Evolutionary conservation across 2,888 invertebrate genomes (phyloP).

Genomic region (Ophonus ardosiacus): DNA sequence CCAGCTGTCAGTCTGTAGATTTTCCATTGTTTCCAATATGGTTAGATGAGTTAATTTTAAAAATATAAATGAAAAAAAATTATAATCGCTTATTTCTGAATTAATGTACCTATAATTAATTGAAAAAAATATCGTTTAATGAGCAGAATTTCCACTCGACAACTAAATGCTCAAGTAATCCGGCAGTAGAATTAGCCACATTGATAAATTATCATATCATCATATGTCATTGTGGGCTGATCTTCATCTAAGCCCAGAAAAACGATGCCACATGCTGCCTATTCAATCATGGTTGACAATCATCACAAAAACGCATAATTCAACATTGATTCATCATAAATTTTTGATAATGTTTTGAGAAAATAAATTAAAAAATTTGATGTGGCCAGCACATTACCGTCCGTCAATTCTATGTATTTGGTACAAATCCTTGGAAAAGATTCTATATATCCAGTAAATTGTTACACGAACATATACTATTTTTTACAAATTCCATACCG

Average conservation of each 20-base stretch:
- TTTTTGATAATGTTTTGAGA: background rate
- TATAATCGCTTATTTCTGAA: conserved; percentile 44
- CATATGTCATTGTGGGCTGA: background rate
- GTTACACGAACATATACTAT: too few relatives aligned
- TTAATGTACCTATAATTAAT: conserved; percentile 43
- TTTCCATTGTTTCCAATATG: conserved; percentile 40
- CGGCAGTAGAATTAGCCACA: conserved; percentile 15
- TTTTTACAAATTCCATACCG: too few relatives aligned
- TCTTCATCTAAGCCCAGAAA: conserved; percentile 1
- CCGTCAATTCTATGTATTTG: too few relatives aligned
- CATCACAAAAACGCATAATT: background rate
- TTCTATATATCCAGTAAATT: too few relatives aligned
- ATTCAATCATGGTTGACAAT: background rate
- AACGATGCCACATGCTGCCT: background rate
- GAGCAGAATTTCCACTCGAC: conserved; percentile 37
- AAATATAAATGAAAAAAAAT: conserved; percentile 43
- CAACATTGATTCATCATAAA: background rate
- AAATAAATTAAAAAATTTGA: background rate
- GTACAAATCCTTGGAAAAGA: too few relatives aligned
- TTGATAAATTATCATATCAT: background rate
- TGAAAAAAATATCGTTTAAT: conserved; percentile 49
- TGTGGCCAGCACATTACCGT: too few relatives aligned
- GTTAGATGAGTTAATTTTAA: conserved; percentile 44
- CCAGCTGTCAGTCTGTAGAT: conserved; percentile 42
- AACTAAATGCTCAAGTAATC: conserved; percentile 16